Percentiles rank a stretch among this genome's conserved stretches.
These are phyloP conservation scores for Mormyrus lacerda DNA, from an alignment of 2,113 vertebrate genomes.

Conservation along the genomic window DNA sequence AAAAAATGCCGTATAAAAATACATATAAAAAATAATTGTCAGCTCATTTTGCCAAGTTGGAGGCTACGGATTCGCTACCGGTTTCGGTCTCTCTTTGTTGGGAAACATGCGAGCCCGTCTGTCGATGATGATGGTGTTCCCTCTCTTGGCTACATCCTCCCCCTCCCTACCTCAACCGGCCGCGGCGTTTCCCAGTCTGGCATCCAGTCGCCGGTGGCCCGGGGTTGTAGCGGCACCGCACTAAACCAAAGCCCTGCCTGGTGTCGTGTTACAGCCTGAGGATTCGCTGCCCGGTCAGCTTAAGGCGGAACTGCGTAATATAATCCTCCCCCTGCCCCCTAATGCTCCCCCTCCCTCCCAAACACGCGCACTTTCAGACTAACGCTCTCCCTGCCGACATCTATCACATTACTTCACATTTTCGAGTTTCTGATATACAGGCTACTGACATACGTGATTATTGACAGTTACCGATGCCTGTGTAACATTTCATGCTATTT, in stretches of 20 bases:
- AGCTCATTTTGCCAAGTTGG: conserved; percentile 21
- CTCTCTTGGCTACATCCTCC: conserved; percentile 10
- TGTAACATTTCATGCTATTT: neutral
- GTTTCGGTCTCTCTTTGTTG: conserved; percentile 19
- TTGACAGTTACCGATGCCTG: neutral
- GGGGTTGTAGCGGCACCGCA: conserved; percentile 27
- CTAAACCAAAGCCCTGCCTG: conserved; percentile 33
- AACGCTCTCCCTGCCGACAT: neutral
- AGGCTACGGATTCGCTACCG: neutral
- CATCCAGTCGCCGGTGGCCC: conserved; percentile 30
- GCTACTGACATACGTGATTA: neutral
- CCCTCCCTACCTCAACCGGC: neutral
- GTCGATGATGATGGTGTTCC: conserved; percentile 35
- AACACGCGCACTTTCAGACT: neutral
- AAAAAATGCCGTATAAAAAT: conserved; percentile 12
- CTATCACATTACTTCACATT: neutral
- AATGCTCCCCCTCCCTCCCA: neutral
- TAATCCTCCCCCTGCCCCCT: conserved; percentile 28
- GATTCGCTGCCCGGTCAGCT: conserved; percentile 34
- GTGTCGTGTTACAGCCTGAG: conserved; percentile 48
- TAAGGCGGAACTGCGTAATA: conserved; percentile 43
- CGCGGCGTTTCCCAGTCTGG: neutral
- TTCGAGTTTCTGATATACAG: neutral
- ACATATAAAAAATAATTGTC: conserved; percentile 15
- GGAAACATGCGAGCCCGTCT: conserved; percentile 8